Evolutionary conservation across 2,888 invertebrate species (phyloP).

Genomic region (Lycocerus yunnanus): DNA sequence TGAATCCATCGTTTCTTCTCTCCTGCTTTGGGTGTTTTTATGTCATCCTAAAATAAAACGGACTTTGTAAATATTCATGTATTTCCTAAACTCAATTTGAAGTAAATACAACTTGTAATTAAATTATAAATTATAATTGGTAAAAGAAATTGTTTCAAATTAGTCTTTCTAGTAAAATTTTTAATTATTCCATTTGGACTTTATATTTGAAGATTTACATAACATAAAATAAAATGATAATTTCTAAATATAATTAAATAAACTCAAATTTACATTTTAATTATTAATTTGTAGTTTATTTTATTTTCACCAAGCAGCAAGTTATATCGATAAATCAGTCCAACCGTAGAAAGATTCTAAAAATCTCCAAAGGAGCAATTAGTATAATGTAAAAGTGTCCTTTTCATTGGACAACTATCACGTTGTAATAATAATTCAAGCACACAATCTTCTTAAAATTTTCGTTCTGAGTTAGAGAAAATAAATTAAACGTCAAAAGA

Average conservation of each 20-base stretch:
- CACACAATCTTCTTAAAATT: not conserved
- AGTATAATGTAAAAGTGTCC: not conserved
- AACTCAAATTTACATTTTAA: not conserved
- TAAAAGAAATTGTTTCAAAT: not conserved
- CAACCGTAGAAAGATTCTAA: too few species aligned
- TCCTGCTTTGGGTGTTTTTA: slow-evolving; percentile 59
- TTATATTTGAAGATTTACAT: not conserved
- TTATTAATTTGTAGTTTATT: not conserved
- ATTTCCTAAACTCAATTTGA: slow-evolving; percentile 1
- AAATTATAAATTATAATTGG: slow-evolving; percentile 23
- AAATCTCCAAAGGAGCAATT: too few species aligned
- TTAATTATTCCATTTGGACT: not conserved
- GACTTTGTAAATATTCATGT: slow-evolving; percentile 18
- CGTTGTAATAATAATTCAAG: not conserved
- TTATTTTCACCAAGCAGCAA: too few species aligned
- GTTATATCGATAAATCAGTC: too few species aligned
- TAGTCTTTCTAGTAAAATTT: not conserved
- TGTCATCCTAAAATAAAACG: slow-evolving; percentile 56
- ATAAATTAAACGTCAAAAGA: not conserved
- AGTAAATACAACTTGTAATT: slow-evolving; percentile 9
- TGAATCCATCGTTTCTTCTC: slow-evolving; percentile 79
- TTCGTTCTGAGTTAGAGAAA: not conserved
- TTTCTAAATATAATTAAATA: not conserved
- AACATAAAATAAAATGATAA: not conserved
- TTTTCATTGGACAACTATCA: not conserved